These are phyloP conservation scores for Heliconius himera DNA, from an alignment of 1,140 invertebrate genomes.

Conservation along the genomic window DNA sequence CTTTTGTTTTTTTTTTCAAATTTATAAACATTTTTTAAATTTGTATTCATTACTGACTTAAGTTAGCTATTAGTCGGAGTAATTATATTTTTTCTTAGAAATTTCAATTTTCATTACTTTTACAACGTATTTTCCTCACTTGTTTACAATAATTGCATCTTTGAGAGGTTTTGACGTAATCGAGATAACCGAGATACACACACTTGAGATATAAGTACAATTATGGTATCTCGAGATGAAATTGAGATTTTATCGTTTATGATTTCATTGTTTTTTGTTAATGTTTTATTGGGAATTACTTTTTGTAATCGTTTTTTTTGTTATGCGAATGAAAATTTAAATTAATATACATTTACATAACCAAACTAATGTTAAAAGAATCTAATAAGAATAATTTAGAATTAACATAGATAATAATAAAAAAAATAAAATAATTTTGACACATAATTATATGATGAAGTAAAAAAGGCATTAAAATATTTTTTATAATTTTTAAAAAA, in stretches of 20 bases:
- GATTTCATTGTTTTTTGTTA: constrained; percentile 11
- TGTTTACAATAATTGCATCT: constrained; percentile 17
- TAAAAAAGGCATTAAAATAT: not conserved
- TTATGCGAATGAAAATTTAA: not conserved
- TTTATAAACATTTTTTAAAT: too few relatives aligned
- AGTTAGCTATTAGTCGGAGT: too few relatives aligned
- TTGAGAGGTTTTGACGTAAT: constrained; percentile 23
- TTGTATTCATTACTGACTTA: too few relatives aligned
- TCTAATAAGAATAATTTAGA: not conserved
- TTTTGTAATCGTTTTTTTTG: not conserved
- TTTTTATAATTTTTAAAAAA: not conserved
- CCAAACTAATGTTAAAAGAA: not conserved
- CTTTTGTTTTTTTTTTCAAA: too few relatives aligned
- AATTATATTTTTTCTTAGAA: too few relatives aligned
- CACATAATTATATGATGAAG: not conserved
- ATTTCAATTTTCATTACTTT: too few relatives aligned
- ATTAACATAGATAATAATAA: not conserved
- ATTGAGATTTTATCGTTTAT: constrained; percentile 13
- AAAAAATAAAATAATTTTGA: constrained; percentile 1
- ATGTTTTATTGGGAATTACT: not conserved
- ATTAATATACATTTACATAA: not conserved
- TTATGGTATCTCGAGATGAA: constrained; percentile 25
- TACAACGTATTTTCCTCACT: not conserved
- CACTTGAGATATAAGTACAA: constrained; percentile 21
- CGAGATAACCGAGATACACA: constrained; percentile 16